Conservation (phyloP, 2,113 vertebrate genomes). For the Solenodon paradoxus region DNA sequence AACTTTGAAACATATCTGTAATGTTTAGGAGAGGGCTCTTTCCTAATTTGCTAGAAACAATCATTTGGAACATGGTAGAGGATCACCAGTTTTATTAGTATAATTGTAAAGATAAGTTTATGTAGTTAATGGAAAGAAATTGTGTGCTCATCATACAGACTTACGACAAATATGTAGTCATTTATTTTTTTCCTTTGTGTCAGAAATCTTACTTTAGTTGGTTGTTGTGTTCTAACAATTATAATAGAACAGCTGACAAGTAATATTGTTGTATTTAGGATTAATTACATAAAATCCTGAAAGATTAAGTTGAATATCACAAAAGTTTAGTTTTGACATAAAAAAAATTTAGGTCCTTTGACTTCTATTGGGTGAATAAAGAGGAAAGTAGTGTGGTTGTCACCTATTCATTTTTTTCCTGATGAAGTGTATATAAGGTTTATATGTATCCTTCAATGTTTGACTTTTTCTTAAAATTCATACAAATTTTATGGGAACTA, state of each 20-base stretch:
- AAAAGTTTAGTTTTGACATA: not conserved
- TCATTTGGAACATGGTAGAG: not conserved
- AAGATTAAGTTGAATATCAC: not conserved
- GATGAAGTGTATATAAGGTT: not conserved
- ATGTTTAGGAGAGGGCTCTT: not conserved
- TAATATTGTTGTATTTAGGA: not conserved
- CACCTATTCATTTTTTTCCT: not conserved
- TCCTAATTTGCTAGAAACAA: not conserved
- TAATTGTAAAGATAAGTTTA: not conserved
- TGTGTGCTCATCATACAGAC: not conserved
- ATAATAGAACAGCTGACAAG: not conserved
- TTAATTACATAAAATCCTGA: not conserved
- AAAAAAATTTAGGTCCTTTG: not conserved
- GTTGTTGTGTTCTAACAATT: conserved; percentile 21
- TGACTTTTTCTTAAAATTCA: conserved; percentile 29
- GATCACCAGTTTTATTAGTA: not conserved
- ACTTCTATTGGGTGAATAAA: not conserved
- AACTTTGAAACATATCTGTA: not conserved
- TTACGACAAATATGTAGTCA: not conserved
- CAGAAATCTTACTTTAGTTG: conserved; percentile 10
- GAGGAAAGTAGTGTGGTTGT: not conserved
- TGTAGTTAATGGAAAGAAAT: conserved; percentile 24
- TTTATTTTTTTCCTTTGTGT: not conserved
- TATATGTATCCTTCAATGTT: conserved; percentile 8
- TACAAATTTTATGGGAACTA: conserved; percentile 43